Conservation (phyloP, 2,888 invertebrate genomes). For the Aelia acuminata region DNA sequence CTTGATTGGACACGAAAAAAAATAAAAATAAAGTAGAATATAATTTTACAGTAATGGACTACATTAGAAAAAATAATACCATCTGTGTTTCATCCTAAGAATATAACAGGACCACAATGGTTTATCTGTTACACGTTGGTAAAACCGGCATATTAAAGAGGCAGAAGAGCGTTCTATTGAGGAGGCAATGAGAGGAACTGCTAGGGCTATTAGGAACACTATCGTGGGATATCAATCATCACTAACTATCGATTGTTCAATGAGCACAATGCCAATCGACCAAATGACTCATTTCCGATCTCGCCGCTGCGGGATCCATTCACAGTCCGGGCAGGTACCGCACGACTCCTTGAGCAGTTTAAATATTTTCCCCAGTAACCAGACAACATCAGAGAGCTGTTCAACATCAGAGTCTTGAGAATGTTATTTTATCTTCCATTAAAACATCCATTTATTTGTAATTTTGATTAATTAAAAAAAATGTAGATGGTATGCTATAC, state of each 20-base stretch:
- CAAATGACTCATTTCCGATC: slow-evolving; percentile 3
- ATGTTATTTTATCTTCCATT: no score
- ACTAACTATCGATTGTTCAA: slow-evolving; percentile 38
- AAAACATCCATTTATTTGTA: no score
- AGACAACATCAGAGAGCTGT: no score
- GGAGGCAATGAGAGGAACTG: background rate
- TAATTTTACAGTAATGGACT: no score
- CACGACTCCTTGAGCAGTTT: background rate
- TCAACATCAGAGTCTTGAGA: no score
- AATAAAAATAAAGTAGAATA: no score
- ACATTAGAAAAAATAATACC: no score
- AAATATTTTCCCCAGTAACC: background rate
- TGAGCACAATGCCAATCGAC: slow-evolving; percentile 13
- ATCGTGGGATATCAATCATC: slow-evolving; percentile 3
- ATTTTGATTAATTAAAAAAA: no score
- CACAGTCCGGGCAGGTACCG: background rate
- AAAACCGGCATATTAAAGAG: background rate
- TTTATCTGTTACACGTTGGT: background rate
- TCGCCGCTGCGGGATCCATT: background rate
- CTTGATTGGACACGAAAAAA: background rate
- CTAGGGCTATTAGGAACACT: slow-evolving; percentile 11
- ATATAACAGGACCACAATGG: background rate
- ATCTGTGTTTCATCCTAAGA: no score
- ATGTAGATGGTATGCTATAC: no score
- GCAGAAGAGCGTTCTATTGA: background rate